phyloP scores from a whole-genome alignment of 2,888 invertebrate genomes.

The Cacoxenus indagator region DNA sequence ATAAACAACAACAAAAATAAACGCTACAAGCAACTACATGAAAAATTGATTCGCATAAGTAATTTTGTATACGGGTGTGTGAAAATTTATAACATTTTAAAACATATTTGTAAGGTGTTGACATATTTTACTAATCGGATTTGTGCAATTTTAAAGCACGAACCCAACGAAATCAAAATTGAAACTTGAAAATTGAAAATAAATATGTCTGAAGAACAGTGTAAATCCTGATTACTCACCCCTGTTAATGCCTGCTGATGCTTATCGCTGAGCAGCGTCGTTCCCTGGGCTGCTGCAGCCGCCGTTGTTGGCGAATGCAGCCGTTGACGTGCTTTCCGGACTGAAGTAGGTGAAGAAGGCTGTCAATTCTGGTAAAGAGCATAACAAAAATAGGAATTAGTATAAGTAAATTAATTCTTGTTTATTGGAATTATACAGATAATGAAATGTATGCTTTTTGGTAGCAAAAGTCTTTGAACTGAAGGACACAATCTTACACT shows the following conservation, averaged over 20 bases:
- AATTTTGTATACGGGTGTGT: not conserved
- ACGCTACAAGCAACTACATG: no score
- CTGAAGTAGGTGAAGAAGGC: slow-evolving; percentile 90
- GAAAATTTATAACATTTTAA: not conserved
- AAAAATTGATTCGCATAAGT: not conserved
- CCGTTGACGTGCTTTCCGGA: slow-evolving; percentile 85
- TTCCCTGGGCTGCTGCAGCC: slow-evolving; percentile 69
- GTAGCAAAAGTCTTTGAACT: not conserved
- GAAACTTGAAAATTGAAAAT: no score
- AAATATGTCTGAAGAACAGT: no score
- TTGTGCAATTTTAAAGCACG: no score
- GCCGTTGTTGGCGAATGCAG: slow-evolving; percentile 80
- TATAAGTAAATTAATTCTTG: not conserved
- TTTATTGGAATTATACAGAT: not conserved
- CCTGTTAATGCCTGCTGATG: slow-evolving; percentile 89
- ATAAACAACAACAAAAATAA: not conserved
- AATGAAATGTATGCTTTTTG: not conserved
- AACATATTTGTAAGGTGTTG: not conserved
- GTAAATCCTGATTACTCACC: slow-evolving; percentile 89
- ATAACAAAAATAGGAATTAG: slow-evolving; percentile 78
- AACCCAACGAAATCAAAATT: no score
- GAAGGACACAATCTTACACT: no score
- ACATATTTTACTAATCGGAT: not conserved
- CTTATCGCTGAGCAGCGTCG: slow-evolving; percentile 88
- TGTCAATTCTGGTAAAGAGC: slow-evolving; percentile 82